phyloP scores from a whole-genome alignment of 1,140 invertebrate genomes.

The Brachionus asplanchnoidis region DNA sequence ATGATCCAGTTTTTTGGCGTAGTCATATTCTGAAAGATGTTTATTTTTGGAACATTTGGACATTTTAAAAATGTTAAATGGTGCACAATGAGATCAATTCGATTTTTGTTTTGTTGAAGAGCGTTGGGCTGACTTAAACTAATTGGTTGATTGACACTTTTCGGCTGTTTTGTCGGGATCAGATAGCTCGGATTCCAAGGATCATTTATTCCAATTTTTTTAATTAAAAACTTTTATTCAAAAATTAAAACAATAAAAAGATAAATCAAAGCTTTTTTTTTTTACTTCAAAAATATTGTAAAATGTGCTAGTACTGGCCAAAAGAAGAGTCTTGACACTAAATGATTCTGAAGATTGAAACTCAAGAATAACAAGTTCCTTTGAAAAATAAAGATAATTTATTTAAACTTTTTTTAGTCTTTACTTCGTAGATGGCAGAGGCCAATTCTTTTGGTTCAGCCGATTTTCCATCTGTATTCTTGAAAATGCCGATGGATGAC shows the following conservation, averaged over 20 bases:
- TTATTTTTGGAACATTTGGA: background rate
- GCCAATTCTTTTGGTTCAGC: slow-evolving; percentile 1
- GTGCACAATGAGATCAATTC: slow-evolving; percentile 23
- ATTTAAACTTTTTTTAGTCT: background rate
- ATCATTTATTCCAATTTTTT: slow-evolving; percentile 5
- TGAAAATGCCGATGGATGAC: background rate
- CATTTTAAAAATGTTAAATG: slow-evolving; percentile 30
- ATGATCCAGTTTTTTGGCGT: slow-evolving; percentile 27
- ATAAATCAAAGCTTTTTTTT: background rate
- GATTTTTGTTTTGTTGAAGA: slow-evolving; percentile 10
- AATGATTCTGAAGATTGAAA: background rate
- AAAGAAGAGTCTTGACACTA: background rate
- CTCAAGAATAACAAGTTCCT: background rate
- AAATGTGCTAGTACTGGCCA: slow-evolving; percentile 14
- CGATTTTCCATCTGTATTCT: background rate
- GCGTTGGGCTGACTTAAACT: background rate
- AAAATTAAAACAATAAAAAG: background rate
- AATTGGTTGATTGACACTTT: slow-evolving; percentile 4
- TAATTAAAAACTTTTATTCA: slow-evolving; percentile 22
- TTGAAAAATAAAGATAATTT: background rate
- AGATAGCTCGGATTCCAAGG: slow-evolving; percentile 22
- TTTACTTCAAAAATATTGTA: slow-evolving; percentile 29
- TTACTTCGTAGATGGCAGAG: background rate
- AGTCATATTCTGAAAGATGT: slow-evolving; percentile 21
- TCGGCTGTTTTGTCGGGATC: background rate